phyloP scores from a whole-genome alignment of 2,797 vertebrate species.

The Labroides dimidiatus region DNA sequence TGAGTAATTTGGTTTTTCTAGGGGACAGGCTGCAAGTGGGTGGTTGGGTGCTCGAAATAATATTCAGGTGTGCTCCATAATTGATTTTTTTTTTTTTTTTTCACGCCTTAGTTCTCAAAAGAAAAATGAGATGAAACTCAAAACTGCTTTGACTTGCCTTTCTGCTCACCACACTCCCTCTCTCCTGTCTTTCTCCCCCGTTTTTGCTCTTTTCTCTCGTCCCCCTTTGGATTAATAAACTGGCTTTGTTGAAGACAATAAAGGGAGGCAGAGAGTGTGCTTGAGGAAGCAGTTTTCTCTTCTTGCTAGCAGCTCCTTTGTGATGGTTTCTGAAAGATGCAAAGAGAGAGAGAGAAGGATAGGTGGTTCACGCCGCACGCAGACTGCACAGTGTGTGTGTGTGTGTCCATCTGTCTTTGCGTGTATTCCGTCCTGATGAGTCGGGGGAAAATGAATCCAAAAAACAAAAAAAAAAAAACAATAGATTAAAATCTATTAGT shows the following conservation, averaged over 20 bases:
- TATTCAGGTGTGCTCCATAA: conserved; percentile 99
- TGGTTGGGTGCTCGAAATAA: conserved; percentile 93
- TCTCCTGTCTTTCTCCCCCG: conserved; percentile 24
- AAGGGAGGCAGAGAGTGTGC: conserved; percentile 75
- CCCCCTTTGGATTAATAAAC: conserved; percentile 85
- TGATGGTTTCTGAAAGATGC: conserved; percentile 63
- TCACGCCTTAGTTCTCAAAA: conserved; percentile 86
- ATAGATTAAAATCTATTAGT: conserved; percentile 79
- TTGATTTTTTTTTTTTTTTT: conserved; percentile 96
- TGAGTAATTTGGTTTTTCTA: conserved; percentile 99
- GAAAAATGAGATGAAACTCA: conserved; percentile 84
- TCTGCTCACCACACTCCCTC: conserved; percentile 64
- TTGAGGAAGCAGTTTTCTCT: conserved; percentile 82
- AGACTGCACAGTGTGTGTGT: conserved; percentile 35
- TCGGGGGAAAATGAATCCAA: conserved; percentile 73
- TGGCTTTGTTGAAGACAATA: conserved; percentile 86
- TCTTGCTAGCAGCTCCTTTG: conserved; percentile 72
- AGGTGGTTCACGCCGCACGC: conserved; percentile 32
- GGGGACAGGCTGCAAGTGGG: conserved; percentile 74
- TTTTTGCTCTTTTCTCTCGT: conserved; percentile 55
- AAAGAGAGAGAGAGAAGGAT: conserved; percentile 54
- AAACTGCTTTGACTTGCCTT: conserved; percentile 86
- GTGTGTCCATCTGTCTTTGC: conserved; percentile 15
- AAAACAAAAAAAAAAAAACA: too few relatives aligned
- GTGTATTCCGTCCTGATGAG: conserved; percentile 63